Conservation (phyloP, 2,797 vertebrate genomes). For the Sardinella longiceps region DNA sequence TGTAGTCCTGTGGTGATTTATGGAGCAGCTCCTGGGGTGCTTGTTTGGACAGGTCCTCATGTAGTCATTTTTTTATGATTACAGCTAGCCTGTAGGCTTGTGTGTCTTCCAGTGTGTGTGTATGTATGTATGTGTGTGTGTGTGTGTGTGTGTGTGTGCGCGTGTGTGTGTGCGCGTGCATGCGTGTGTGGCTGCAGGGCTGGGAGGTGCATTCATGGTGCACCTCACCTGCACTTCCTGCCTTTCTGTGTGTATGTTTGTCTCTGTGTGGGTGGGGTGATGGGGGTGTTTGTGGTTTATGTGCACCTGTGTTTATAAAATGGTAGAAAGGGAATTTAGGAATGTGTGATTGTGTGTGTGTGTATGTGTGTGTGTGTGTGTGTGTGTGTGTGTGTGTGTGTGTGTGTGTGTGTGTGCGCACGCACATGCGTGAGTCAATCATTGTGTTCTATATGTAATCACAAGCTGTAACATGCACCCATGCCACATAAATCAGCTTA, state of each 20-base stretch:
- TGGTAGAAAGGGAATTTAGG: too few relatives aligned
- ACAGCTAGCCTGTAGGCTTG: background rate
- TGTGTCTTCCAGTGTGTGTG: background rate
- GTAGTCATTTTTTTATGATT: background rate
- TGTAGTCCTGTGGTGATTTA: background rate
- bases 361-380: slow-evolving; percentile 25
- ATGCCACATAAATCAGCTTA: slow-evolving; percentile 55
- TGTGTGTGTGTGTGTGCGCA: slow-evolving; percentile 24
- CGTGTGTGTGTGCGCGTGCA: slow-evolving; percentile 46
- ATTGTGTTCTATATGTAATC: slow-evolving; percentile 16
- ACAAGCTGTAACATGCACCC: slow-evolving; percentile 71
- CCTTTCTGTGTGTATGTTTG: background rate
- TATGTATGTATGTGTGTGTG: background rate
- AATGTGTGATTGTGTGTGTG: slow-evolving; percentile 16
- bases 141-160: slow-evolving; percentile 12
- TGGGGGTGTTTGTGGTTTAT: background rate
- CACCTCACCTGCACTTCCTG: too few relatives aligned
- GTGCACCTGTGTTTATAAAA: background rate
- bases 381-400: background rate
- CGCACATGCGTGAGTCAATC: slow-evolving; percentile 5
- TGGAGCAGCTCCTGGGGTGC: background rate
- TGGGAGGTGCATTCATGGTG: too few relatives aligned
- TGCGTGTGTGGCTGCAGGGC: slow-evolving; percentile 36
- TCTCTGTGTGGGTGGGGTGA: too few relatives aligned
- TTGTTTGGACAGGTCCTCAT: background rate